phyloP scores from a whole-genome alignment of 2,888 invertebrate species.

The Microchrysa polita region DNA sequence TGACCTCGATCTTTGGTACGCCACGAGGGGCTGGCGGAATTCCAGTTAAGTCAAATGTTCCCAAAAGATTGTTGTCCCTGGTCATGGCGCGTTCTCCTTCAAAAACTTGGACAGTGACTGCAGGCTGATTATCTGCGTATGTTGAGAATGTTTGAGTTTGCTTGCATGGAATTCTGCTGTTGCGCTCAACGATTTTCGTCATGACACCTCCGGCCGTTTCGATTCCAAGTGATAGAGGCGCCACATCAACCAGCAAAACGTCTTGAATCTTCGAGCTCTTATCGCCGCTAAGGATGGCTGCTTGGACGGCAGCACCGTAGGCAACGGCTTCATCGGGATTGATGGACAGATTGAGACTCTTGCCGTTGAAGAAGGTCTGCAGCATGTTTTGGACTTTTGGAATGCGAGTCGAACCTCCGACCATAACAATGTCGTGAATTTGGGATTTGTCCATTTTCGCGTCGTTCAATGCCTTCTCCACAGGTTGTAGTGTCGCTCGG shows the following conservation, averaged over 20 bases:
- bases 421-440: constrained; percentile 79
- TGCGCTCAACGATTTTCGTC: constrained; percentile 75
- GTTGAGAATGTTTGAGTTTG: constrained; percentile 77
- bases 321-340: constrained; percentile 81
- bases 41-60: constrained; percentile 92
- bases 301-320: constrained; percentile 76
- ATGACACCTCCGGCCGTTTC: constrained; percentile 80
- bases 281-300: constrained; percentile 72
- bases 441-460: constrained; percentile 77
- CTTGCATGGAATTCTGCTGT: constrained; percentile 73
- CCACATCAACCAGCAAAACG: constrained; percentile 71
- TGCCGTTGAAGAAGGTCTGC: constrained; percentile 76
- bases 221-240: constrained; percentile 73
- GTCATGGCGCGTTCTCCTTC: constrained; percentile 86
- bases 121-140: constrained; percentile 79
- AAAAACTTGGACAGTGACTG: constrained; percentile 74
- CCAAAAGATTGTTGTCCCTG: constrained; percentile 88
- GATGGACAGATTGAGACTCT: constrained; percentile 73
- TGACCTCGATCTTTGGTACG: constrained; percentile 82
- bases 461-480: constrained; percentile 77
- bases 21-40: constrained; percentile 90
- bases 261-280: constrained; percentile 76
- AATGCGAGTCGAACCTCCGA: constrained; percentile 79
- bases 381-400: constrained; percentile 77
- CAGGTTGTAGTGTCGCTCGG: constrained; percentile 75